These are phyloP conservation scores for Thymelicus acteon DNA, from an alignment of 2,888 invertebrate genomes.

Conservation along the genomic window DNA sequence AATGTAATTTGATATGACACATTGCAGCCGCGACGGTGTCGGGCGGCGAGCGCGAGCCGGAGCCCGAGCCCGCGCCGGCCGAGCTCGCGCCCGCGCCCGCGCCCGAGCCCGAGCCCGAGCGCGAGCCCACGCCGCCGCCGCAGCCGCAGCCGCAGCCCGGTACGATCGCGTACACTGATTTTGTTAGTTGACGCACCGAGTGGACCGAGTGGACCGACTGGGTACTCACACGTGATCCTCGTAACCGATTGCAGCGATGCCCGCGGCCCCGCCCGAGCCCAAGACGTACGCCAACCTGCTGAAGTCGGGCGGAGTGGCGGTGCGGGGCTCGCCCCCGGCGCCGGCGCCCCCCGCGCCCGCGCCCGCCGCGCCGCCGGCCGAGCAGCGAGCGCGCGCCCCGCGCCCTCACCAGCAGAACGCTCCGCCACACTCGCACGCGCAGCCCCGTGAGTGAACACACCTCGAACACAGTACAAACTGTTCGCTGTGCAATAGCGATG, in stretches of 20 bases:
- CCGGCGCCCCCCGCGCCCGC: slow-evolving; percentile 51
- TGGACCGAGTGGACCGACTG: too few relatives aligned
- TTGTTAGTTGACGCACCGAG: too few relatives aligned
- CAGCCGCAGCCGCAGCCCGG: slow-evolving; percentile 54
- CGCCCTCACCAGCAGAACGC: slow-evolving; percentile 43
- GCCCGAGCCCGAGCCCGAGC: slow-evolving; percentile 56
- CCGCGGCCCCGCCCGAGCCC: slow-evolving; percentile 81
- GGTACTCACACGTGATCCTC: too few relatives aligned
- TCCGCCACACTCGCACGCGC: slow-evolving; percentile 40
- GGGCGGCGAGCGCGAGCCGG: slow-evolving; percentile 59
- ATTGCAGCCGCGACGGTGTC: slow-evolving; percentile 26
- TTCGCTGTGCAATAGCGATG: too few relatives aligned
- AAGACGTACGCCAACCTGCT: slow-evolving; percentile 95
- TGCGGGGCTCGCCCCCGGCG: slow-evolving; percentile 46
- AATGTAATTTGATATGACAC: neutral
- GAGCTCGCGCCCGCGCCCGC: slow-evolving; percentile 52
- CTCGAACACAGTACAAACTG: too few relatives aligned
- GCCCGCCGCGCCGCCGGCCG: slow-evolving; percentile 45
- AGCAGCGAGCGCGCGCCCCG: slow-evolving; percentile 43
- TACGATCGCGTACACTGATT: slow-evolving; percentile 20
- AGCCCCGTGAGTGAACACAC: neutral
- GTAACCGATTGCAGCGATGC: neutral
- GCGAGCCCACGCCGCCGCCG: slow-evolving; percentile 59
- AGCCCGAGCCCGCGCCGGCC: slow-evolving; percentile 55
- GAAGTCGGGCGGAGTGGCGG: slow-evolving; percentile 82